Evolutionary conservation across 1,140 invertebrate species (phyloP).

Genomic region (Helicoverpa zea): DNA sequence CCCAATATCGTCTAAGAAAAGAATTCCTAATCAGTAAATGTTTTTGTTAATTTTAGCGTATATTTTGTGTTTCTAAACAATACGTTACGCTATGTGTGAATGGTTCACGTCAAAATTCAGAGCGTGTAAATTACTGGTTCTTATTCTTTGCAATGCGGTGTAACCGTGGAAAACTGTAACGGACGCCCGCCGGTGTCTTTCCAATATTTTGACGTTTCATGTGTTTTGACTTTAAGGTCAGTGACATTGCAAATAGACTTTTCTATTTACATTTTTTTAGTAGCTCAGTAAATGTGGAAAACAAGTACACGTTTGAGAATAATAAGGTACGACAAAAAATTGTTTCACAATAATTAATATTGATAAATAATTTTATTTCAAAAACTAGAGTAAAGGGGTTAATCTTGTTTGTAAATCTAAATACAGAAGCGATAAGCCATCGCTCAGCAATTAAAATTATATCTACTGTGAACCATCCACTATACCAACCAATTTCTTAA

Average conservation of each 20-base stretch:
- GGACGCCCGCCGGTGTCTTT: slow-evolving; percentile 34
- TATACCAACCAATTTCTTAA: slow-evolving; percentile 4
- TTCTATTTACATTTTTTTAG: neutral
- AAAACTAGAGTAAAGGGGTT: neutral
- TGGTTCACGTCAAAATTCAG: neutral
- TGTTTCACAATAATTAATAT: too few species aligned
- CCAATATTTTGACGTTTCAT: slow-evolving; percentile 39
- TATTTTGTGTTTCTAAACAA: slow-evolving; percentile 43
- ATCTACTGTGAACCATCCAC: slow-evolving; percentile 4
- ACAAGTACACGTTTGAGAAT: too few species aligned
- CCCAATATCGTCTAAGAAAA: slow-evolving; percentile 51
- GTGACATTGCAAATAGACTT: neutral
- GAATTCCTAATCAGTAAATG: slow-evolving; percentile 59
- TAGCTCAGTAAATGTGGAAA: too few species aligned
- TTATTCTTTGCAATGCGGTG: neutral
- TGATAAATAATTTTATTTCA: too few species aligned
- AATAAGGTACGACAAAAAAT: too few species aligned
- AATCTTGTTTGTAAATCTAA: neutral
- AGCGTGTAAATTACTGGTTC: slow-evolving; percentile 28
- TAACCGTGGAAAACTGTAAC: slow-evolving; percentile 43
- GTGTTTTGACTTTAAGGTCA: slow-evolving; percentile 1
- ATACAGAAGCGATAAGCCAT: neutral
- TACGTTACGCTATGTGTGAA: slow-evolving; percentile 12
- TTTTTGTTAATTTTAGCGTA: slow-evolving; percentile 46
- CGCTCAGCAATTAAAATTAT: neutral